Conservation (phyloP, 2,888 invertebrate genomes). For the Orthosia gothica region DNA sequence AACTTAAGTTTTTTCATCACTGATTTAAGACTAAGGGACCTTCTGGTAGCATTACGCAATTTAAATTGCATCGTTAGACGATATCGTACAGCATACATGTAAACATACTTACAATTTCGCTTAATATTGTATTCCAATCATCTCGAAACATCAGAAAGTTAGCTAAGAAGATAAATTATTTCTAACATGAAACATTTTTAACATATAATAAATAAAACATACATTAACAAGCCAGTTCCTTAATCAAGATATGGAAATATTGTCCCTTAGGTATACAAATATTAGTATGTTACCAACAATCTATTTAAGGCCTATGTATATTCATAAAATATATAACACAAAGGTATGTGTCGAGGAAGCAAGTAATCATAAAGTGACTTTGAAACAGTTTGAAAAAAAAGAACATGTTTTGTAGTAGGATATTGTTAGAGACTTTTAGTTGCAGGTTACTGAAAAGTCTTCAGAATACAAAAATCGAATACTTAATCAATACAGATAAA, state of each 20-base stretch:
- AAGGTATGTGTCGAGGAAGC: background rate
- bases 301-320: background rate
- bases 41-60: too few relatives aligned
- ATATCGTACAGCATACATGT: too few relatives aligned
- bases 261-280: background rate
- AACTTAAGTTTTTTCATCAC: background rate
- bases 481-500: too few relatives aligned
- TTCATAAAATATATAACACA: background rate
- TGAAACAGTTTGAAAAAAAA: too few relatives aligned
- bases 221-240: background rate
- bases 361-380: slow-evolving; percentile 8
- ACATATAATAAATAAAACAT: background rate
- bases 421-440: too few relatives aligned
- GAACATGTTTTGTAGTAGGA: background rate
- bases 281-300: background rate
- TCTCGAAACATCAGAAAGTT: too few relatives aligned
- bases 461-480: too few relatives aligned
- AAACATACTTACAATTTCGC: too few relatives aligned
- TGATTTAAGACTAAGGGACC: too few relatives aligned
- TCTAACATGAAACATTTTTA: background rate
- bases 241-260: slow-evolving; percentile 14
- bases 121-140: too few relatives aligned
- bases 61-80: too few relatives aligned
- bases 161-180: background rate
- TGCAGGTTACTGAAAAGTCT: too few relatives aligned